Conservation (phyloP, 2,113 vertebrate species). For the Boleophthalmus pectinirostris region DNA sequence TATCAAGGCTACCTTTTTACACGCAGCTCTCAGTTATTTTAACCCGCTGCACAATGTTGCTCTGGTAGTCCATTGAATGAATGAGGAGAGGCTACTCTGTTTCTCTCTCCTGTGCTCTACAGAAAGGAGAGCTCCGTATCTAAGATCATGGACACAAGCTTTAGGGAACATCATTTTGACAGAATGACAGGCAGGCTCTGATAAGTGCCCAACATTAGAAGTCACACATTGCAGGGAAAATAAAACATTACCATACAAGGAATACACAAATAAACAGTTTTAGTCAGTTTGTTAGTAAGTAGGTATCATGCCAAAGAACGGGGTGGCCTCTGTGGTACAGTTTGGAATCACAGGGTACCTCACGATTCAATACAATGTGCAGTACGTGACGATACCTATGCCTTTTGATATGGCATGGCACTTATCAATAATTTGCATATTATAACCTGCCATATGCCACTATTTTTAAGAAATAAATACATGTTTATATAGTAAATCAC, state of each 20-base stretch:
- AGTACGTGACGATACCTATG: neutral
- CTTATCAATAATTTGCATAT: neutral
- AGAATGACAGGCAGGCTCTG: slow-evolving; percentile 37
- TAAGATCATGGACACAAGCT: slow-evolving; percentile 61
- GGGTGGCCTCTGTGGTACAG: slow-evolving; percentile 28
- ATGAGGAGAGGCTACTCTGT: slow-evolving; percentile 49
- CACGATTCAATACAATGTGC: neutral
- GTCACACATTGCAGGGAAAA: neutral
- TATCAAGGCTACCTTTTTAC: slow-evolving; percentile 80
- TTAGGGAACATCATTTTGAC: slow-evolving; percentile 38
- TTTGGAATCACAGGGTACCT: neutral
- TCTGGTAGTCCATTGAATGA: slow-evolving; percentile 55
- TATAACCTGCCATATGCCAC: neutral
- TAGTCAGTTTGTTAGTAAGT: slow-evolving; percentile 56
- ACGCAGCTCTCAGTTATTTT: slow-evolving; percentile 71
- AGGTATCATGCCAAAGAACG: slow-evolving; percentile 14
- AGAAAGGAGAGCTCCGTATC: slow-evolving; percentile 46
- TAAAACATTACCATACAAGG: neutral
- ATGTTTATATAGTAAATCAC: neutral
- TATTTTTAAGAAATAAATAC: neutral
- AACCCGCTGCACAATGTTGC: slow-evolving; percentile 63
- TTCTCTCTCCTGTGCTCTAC: slow-evolving; percentile 21
- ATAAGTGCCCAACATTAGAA: slow-evolving; percentile 34
- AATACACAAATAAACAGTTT: slow-evolving; percentile 4
- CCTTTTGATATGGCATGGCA: neutral